Base-by-base conservation (phyloP, 2,113 vertebrate genomes). In the Elanoides forficatus region DNA sequence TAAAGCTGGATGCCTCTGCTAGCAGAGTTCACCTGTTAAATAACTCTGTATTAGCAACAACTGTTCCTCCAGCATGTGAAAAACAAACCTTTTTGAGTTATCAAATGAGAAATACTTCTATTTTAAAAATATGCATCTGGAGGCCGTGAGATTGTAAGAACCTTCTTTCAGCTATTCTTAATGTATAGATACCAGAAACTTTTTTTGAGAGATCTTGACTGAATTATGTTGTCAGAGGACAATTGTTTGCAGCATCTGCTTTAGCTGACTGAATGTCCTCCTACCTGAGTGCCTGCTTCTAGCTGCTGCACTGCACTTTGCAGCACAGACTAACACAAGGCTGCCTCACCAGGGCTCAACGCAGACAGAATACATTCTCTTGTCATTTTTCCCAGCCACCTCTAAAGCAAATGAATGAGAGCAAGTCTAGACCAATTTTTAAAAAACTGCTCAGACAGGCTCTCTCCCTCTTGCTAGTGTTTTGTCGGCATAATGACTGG, bases 391-490 rank as follows among this genome's bases (percentile, higher is more conserved):
- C 66, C 25, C 73, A 81, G 55, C 60, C 4, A 7, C 52, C 36
- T 67, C 52, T 62, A 42, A 63, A 82, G 74, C 60, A 81, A 89
- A 63, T 75, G 92, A 95, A 87, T 48, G 43, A 89, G 53, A 95
- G 40, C 62, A 75, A 94, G 76, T 92, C 83, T 93, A 91, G 80
- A 87, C 88, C 56, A 22, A 83, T 84, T 95, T 75, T 81, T 50
- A 8, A n/a, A 40, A 60, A 70, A 40, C 76, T 82, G 76, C 65
- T 93, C 88, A 56, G 65, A 86, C 84, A 63, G 66, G 81, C 60
- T 84, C 36, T 73, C 36, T 94, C 15, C 17, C 21, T 70, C 22
- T 74, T 32, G 27, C 52, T 75, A 25, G 19, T 79, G 80, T 83
- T 84, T 55, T 85, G 36, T 75, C 83, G 85, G 76, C 56, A 27